Base-by-base conservation (phyloP, 2,113 vertebrate species). In the Australoheros scitulus region DNA sequence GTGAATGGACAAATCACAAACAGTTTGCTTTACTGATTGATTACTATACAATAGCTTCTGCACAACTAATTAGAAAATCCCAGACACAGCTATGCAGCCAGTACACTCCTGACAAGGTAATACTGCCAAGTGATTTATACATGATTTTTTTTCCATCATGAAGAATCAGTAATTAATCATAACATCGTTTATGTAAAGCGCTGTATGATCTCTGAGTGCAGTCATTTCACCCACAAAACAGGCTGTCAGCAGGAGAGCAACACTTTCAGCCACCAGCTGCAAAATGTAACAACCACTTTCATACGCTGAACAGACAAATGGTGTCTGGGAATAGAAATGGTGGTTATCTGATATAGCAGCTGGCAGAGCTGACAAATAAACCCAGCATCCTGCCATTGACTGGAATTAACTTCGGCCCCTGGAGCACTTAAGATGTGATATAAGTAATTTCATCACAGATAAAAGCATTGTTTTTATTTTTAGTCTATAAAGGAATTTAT, bases 231-330 rank as follows among this genome's bases (percentile, higher is more conserved):
- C 20, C 41, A 70, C 64, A 84, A 36, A 80, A 60, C 63, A 55
- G 63, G 26, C 81, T 22, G 57, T 79, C 41, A 43, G 26, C 6
- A 7, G 26, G 58, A 68, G 56, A 36, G 56, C 34, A 58, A 57
- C 7, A 32, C 60, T 83, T 86, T 88, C 56, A 86, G 80, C 58
- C 86, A 80, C 20, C 81, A 78, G 86, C 86, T 82, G 85, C 58
- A 77, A 18, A 60, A 59, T 76, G 5, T 70, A 83, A 84, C 61
- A 34, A 29, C 56, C 77, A 43, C 80, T 79, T 84, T 79, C 61
- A 79, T 14, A 18, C 1, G 38, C 9, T 18, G 72, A 87, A 83
- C 18, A 83, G 61, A 75, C 80, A 77, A 87, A 83, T 9, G 60
- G 61, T 17, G 15, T 77, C 79, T 50, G 6, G 26, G 56, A 63